Evolutionary conservation across 2,113 vertebrate species (phyloP), one percentile per base, ranked within the genome.

Genomic region (Psilopogon haemacephalus): DNA sequence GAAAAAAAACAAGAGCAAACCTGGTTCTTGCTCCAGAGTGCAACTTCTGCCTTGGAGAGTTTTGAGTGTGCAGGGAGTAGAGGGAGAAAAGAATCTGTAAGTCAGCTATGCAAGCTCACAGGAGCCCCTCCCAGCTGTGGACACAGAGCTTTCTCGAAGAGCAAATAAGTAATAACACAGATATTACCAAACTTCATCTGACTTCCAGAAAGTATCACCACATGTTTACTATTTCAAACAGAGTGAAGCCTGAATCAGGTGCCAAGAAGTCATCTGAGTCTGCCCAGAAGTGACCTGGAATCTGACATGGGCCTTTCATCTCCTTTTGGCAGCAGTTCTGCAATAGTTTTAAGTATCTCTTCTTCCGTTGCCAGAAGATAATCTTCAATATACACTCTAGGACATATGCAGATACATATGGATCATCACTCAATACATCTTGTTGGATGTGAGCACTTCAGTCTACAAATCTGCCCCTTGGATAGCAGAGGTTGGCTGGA

Each of bases 231-330:
- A 9, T 28, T 94, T 68, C 73, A 92, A 88, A 90, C 19, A 72
- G 38, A 54, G 52, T 35, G 78, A 95, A 91, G 48, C 38, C 73
- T 40, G 26, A 83, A 83, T 65, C 60, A 38, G 33, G 62, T 76
- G 71, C 86, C 91, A 91, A 85, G 80, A 89, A 85, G 24, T 89
- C 72, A 75, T 94, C 58, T 77, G 60, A 95, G 35, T 46, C 37
- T 77, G 65, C 59, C 79, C 70, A 93, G 77, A 82, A 92, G 69
- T 92, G 56, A 70, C 37, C 88, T 81, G 90, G 46, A 95, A 93
- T 90, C 56, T 96, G 76, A 94, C 74, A 72, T 63, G 68, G 91
- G 32, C n/a, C 37, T 93, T 96, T 93, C 63, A 80, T 87, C 88
- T 96, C 35, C 59, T 84, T 84, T 92, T 92, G 80, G 77, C 76